Base-by-base conservation (phyloP, 2,888 invertebrate genomes). In the Morpho helenor region DNA sequence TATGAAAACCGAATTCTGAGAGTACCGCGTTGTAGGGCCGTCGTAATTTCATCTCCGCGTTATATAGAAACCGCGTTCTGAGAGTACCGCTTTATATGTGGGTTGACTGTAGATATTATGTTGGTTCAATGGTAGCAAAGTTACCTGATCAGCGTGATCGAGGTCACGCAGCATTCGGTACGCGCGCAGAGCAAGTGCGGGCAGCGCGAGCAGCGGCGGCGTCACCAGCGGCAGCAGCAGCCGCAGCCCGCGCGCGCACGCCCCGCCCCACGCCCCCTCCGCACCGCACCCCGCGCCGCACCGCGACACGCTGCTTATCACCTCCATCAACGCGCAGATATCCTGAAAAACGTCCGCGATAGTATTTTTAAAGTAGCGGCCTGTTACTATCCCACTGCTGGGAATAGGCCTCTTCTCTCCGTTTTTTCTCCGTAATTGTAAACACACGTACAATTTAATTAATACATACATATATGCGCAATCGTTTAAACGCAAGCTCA, bases 271-370 rank as follows among this genome's bases (percentile, higher is more conserved):
- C 57, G 72, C 71, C 5, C 68, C 63, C 43, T 67, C 73, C 0
- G 72, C 71, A 45, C 80, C 79, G 7, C 63, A 49, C 23, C 66
- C 67, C 8, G 43, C 57, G n/a, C 68, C 69, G 65, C 82, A 80
- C 2, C 83, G 82, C 0, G 84, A 84, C 45, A 89, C 73, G 63
- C 80, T 75, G 71, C 85, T 82, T 42, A 96, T 87, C 60, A 97
- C 86, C 71, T 97, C 95, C 92, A 97, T 94, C 8, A 97, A 90
- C 5, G 96, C 89, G 55, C 95, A 92, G 66, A 97, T 93, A 74
- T 97, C 97, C 82, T 95, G 92, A 91, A 8, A 22, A 7, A 39
- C 31, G 31, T 31, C 31, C 31, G 31, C 31, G 31, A 31, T 31
- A 3, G 5, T 31, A 31, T 16, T 2, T 16, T 16, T 16, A 16